These are phyloP conservation scores for Periparus ater DNA, from an alignment of 2,797 vertebrate genomes.

Conservation along the genomic window DNA sequence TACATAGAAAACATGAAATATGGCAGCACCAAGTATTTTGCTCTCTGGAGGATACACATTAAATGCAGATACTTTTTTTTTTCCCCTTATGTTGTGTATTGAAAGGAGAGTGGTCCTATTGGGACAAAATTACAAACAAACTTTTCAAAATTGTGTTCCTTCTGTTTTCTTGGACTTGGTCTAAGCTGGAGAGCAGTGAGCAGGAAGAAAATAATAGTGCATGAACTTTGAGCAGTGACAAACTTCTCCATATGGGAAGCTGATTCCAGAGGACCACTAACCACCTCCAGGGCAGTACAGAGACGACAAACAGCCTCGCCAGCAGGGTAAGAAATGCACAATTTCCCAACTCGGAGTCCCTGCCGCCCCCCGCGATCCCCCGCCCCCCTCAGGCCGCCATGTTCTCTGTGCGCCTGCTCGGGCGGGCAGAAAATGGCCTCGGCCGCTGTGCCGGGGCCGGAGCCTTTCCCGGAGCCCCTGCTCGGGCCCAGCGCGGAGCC, in stretches of 20 bases:
- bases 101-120: neutral
- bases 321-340: accelerated
- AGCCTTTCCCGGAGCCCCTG: accelerated
- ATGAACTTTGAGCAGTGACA: neutral
- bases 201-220: neutral
- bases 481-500: neutral
- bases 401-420: neutral
- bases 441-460: neutral
- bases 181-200: neutral
- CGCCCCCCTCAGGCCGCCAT: neutral
- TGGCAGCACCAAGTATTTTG: neutral
- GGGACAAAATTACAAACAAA: neutral
- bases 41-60: neutral
- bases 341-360: accelerated
- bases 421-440: neutral
- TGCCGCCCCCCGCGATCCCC: neutral
- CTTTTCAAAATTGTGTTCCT: neutral
- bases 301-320: accelerated
- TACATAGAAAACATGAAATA: neutral
- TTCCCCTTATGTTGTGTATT: neutral
- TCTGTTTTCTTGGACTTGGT: neutral
- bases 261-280: neutral
- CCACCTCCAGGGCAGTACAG: accelerated
- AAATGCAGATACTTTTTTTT: neutral
- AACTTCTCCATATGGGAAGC: accelerated